These are phyloP conservation scores for Geotrypetes seraphini DNA, from an alignment of 2,797 vertebrate genomes.

Conservation along the genomic window DNA sequence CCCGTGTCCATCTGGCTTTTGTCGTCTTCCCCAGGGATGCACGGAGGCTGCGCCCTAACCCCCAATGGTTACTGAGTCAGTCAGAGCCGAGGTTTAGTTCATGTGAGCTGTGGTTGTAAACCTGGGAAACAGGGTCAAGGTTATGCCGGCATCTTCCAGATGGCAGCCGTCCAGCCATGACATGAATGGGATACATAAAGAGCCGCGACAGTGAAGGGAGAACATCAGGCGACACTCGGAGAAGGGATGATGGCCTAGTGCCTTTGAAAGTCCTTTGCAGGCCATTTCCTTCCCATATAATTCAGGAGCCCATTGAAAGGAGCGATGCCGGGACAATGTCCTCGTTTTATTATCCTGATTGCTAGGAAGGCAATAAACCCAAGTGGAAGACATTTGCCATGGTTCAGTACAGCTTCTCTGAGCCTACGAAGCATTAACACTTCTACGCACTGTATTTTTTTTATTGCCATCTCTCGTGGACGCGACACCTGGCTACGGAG, in stretches of 20 bases:
- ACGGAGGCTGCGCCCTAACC: too few relatives aligned
- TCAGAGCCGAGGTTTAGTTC: too few relatives aligned
- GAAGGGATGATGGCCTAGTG: not conserved
- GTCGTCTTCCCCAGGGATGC: too few relatives aligned
- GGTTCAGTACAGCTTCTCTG: not conserved
- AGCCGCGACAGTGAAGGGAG: not conserved
- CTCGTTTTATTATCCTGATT: too few relatives aligned
- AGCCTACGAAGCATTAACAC: constrained; percentile 27
- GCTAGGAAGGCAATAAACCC: too few relatives aligned
- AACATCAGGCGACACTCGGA: not conserved
- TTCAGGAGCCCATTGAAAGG: accelerated
- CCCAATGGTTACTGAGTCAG: too few relatives aligned
- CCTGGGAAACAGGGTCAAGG: too few relatives aligned
- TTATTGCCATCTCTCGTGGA: too few relatives aligned
- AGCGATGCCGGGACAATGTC: accelerated
- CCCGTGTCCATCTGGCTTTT: too few relatives aligned
- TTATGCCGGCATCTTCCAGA: too few relatives aligned
- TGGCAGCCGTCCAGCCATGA: not conserved
- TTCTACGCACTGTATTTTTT: constrained; percentile 5
- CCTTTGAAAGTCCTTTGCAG: not conserved
- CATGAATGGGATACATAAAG: not conserved
- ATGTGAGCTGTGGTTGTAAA: too few relatives aligned
- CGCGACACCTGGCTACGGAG: too few relatives aligned
- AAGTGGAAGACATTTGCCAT: not conserved
- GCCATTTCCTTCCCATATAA: accelerated